These are phyloP conservation scores for Mellilla xanthometata DNA, from an alignment of 2,888 invertebrate species.

Conservation along the genomic window DNA sequence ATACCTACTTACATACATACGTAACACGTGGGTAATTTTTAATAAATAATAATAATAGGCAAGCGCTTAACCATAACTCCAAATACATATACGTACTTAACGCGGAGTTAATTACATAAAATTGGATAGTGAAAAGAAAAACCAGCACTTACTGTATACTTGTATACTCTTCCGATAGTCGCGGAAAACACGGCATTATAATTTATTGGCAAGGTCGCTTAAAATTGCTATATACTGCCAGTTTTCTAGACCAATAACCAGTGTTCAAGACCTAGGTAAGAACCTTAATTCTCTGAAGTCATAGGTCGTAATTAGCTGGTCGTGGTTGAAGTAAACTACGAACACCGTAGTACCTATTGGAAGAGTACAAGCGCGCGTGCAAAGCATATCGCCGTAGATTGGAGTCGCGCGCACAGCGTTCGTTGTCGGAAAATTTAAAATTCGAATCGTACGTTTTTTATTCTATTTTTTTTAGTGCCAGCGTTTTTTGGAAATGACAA, in stretches of 20 bases:
- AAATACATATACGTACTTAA: too few species aligned
- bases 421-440: conserved; percentile 38
- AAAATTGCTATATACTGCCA: conserved; percentile 24
- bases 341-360: too few species aligned
- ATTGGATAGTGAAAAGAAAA: conserved; percentile 6
- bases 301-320: conserved; percentile 48
- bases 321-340: conserved; percentile 55
- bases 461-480: conserved; percentile 29
- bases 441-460: conserved; percentile 30
- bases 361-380: conserved; percentile 39
- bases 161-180: conserved; percentile 18
- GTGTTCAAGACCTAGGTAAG: conserved; percentile 12
- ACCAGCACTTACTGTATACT: neutral
- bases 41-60: too few species aligned
- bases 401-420: conserved; percentile 57
- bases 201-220: conserved; percentile 41
- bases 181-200: conserved; percentile 24
- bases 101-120: neutral
- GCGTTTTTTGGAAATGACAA: conserved; percentile 18
- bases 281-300: conserved; percentile 6
- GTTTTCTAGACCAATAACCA: conserved; percentile 28
- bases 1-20: too few species aligned
- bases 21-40: too few species aligned
- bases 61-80: too few species aligned
- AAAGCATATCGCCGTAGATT: conserved; percentile 56